phyloP scores from a whole-genome alignment of 2,888 invertebrate genomes.

The Pomacea canaliculata region DNA sequence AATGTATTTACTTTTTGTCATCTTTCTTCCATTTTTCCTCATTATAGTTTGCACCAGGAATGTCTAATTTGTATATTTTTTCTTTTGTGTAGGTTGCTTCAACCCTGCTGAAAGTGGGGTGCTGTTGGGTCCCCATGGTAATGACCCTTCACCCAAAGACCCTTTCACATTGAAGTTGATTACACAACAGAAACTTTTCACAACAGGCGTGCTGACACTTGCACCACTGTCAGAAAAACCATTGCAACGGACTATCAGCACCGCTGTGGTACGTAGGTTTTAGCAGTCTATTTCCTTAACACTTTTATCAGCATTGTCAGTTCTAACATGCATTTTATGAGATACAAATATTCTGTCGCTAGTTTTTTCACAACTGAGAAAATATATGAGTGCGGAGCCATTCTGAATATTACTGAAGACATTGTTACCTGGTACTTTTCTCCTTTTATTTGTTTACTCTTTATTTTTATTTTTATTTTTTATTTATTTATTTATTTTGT shows the following conservation, averaged over 20 bases:
- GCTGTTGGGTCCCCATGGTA: constrained; percentile 44
- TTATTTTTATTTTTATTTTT: background rate
- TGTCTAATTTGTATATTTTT: too few species aligned
- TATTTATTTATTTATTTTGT: background rate
- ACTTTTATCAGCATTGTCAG: too few species aligned
- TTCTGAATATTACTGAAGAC: too few species aligned
- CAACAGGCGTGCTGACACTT: constrained; percentile 46
- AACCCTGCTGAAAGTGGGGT: constrained; percentile 35
- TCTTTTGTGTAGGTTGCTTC: constrained; percentile 47
- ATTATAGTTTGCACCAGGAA: too few species aligned
- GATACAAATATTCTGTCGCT: background rate
- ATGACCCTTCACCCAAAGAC: constrained; percentile 36
- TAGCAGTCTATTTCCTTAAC: too few species aligned
- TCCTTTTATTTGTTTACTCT: too few species aligned
- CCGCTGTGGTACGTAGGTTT: constrained; percentile 44
- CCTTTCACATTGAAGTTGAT: constrained; percentile 48
- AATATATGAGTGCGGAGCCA: background rate
- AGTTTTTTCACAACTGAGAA: constrained; percentile 6
- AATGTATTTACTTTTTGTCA: too few species aligned
- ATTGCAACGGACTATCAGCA: constrained; percentile 40
- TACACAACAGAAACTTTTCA: constrained; percentile 49
- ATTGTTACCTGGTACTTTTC: too few species aligned
- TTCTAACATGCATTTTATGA: too few species aligned
- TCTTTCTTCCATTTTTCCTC: too few species aligned
- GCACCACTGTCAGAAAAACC: constrained; percentile 48